Conservation (phyloP, 64 coral and sea anemone genomes). For the Dendronephthya gigantea region DNA sequence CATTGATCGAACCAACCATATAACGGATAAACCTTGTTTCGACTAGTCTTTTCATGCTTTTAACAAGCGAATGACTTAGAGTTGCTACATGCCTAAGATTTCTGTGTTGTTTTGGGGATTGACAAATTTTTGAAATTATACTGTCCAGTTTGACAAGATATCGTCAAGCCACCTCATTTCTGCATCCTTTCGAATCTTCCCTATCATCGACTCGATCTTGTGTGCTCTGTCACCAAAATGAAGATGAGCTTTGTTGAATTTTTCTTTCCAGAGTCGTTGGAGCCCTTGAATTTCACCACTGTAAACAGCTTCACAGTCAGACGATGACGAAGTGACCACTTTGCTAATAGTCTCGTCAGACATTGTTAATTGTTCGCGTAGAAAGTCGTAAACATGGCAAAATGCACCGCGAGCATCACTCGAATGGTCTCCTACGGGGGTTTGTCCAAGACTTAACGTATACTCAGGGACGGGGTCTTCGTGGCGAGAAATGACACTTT, state of each 20-base stretch:
- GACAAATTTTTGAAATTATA: neutral
- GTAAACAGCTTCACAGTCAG: neutral
- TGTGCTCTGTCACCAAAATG: neutral
- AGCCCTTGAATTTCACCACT: neutral
- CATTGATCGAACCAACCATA: neutral
- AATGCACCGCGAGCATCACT: slow-evolving; percentile 4
- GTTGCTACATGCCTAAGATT: neutral
- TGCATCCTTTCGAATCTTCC: neutral
- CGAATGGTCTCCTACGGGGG: neutral
- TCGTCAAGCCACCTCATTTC: neutral
- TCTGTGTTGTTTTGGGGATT: slow-evolving; percentile 11
- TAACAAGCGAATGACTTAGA: slow-evolving; percentile 17
- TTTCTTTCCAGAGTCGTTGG: neutral
- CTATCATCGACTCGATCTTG: neutral
- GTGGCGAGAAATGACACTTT: neutral
- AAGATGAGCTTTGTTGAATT: neutral
- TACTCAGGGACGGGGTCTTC: neutral
- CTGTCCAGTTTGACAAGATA: neutral
- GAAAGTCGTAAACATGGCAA: neutral
- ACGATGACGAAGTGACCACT: neutral
- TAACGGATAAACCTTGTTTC: neutral
- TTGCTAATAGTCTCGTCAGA: neutral
- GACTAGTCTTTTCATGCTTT: neutral
- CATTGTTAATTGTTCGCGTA: neutral
- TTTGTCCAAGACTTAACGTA: neutral